Evolutionary conservation across 2,113 vertebrate genomes (phyloP).

Genomic region (Calidris pygmaea): DNA sequence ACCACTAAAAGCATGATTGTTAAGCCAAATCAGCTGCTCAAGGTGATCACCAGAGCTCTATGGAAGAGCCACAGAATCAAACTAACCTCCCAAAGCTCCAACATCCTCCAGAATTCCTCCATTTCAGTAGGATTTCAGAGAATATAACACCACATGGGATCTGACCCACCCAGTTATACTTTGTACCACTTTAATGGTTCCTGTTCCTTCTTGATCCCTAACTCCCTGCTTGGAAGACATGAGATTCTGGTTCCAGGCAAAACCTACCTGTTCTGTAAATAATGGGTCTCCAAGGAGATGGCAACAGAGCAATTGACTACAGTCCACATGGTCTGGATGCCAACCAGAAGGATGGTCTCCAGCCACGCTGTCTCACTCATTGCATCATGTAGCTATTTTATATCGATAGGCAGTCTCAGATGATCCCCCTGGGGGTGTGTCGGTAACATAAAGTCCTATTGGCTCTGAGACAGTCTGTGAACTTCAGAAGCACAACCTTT

Average conservation of each 20-base stretch:
- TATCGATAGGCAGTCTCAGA: background rate
- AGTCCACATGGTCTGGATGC: background rate
- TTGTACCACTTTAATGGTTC: background rate
- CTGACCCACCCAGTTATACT: background rate
- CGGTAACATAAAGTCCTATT: background rate
- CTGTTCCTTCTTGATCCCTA: background rate
- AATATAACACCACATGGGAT: fast-evolving
- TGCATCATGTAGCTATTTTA: background rate
- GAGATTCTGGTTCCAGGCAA: background rate
- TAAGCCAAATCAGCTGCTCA: background rate
- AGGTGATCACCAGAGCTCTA: background rate
- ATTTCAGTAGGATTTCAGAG: background rate
- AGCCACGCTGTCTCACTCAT: background rate
- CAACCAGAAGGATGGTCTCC: background rate
- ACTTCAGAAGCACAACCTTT: background rate
- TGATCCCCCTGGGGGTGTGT: background rate
- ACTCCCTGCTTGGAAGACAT: background rate
- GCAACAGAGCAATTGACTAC: background rate
- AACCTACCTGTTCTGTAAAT: background rate
- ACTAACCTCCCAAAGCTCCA: background rate
- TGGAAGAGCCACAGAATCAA: background rate
- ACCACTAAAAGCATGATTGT: background rate
- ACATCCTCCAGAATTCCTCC: background rate
- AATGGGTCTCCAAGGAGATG: background rate
- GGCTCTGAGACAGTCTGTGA: background rate